These are phyloP conservation scores for Agonum fuliginosum DNA, from an alignment of 2,888 invertebrate species.

Conservation along the genomic window DNA sequence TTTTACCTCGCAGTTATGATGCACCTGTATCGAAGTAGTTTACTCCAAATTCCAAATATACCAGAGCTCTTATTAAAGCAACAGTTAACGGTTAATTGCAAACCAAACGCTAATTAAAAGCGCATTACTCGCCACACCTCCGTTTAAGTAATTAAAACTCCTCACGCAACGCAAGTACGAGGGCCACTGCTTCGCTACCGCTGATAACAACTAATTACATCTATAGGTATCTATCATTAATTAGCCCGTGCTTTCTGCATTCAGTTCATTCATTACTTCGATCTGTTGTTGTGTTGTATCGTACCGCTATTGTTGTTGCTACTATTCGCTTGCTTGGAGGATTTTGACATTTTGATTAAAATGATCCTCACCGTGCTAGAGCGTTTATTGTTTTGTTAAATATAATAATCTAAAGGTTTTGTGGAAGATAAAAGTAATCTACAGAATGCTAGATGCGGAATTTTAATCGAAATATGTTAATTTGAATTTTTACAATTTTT, in stretches of 20 bases:
- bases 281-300: constrained; percentile 12
- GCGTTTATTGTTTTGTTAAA: too few relatives aligned
- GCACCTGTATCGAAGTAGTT: too few relatives aligned
- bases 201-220: constrained; percentile 50
- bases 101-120: constrained; percentile 52
- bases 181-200: constrained; percentile 46
- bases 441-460: too few relatives aligned
- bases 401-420: too few relatives aligned
- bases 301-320: constrained; percentile 15
- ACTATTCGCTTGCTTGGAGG: background rate
- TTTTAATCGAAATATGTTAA: too few relatives aligned
- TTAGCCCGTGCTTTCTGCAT: constrained; percentile 26
- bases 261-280: constrained; percentile 30
- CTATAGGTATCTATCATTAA: constrained; percentile 52
- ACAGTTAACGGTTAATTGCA: constrained; percentile 40
- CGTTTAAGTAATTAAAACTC: constrained; percentile 54
- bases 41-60: too few relatives aligned
- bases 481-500: too few relatives aligned
- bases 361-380: too few relatives aligned
- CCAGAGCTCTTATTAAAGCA: too few relatives aligned
- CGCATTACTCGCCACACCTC: constrained; percentile 53
- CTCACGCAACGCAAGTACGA: constrained; percentile 43
- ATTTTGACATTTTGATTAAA: background rate
- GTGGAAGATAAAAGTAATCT: too few relatives aligned
- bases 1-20: too few relatives aligned